phyloP scores from a whole-genome alignment of 2,888 invertebrate species.

The Endotricha flammealis region DNA sequence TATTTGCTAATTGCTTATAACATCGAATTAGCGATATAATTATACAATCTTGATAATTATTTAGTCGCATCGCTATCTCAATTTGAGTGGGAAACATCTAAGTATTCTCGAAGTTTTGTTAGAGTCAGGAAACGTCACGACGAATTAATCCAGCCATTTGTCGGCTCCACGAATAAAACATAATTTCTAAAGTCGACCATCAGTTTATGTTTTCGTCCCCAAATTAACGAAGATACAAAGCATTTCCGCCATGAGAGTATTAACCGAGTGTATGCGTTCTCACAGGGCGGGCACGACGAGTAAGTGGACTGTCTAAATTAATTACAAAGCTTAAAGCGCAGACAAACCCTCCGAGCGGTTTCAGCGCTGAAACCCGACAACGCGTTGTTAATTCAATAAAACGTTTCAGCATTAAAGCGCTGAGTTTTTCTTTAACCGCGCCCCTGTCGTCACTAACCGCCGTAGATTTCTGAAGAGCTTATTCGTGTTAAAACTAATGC shows the following conservation, averaged over 20 bases:
- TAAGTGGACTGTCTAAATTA: constrained; percentile 71
- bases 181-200: constrained; percentile 33
- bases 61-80: constrained; percentile 8
- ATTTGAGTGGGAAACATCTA: constrained; percentile 4
- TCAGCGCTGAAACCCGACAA: constrained; percentile 43
- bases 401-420: constrained; percentile 45
- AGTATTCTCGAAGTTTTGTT: background rate
- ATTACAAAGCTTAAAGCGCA: constrained; percentile 58
- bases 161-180: constrained; percentile 29
- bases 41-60: constrained; percentile 3
- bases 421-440: constrained; percentile 37
- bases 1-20: constrained; percentile 6
- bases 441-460: constrained; percentile 52
- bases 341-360: constrained; percentile 45
- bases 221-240: constrained; percentile 56
- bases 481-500: constrained; percentile 68
- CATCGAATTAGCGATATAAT: constrained; percentile 6
- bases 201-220: constrained; percentile 39
- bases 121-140: constrained; percentile 44
- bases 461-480: constrained; percentile 64
- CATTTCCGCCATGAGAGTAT: constrained; percentile 55
- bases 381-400: constrained; percentile 31
- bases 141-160: constrained; percentile 43
- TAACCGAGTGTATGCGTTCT: constrained; percentile 52
- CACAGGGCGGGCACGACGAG: constrained; percentile 41